Evolutionary conservation across 2,113 vertebrate species (phyloP).

Genomic region (Rana temporaria): DNA sequence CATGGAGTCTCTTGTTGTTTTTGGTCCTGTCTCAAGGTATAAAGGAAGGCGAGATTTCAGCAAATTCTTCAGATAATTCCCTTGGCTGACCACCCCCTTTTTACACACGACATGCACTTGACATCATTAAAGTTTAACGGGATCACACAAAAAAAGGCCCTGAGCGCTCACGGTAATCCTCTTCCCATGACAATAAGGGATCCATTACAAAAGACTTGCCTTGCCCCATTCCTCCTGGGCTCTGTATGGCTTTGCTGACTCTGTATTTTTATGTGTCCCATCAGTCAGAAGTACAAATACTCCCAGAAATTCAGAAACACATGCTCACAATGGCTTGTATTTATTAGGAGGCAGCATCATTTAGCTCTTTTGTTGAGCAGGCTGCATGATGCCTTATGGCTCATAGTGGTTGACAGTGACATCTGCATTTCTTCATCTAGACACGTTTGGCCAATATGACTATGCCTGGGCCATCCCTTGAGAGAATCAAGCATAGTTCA

Average conservation of each 20-base stretch:
- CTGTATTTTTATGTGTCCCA: constrained; percentile 47
- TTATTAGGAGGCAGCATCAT: constrained; percentile 28
- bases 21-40: constrained; percentile 14
- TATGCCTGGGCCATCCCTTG: too few species aligned
- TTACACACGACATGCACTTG: constrained; percentile 50
- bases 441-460: too few species aligned
- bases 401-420: background rate
- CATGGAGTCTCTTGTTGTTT: constrained; percentile 29
- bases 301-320: constrained; percentile 24
- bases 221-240: constrained; percentile 28
- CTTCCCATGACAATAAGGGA: constrained; percentile 56
- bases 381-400: constrained; percentile 12
- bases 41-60: constrained; percentile 48
- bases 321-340: constrained; percentile 26
- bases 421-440: background rate
- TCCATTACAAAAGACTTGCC: constrained; percentile 56
- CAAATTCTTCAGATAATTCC: constrained; percentile 50
- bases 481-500: too few species aligned
- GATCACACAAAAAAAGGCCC: constrained; percentile 50
- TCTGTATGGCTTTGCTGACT: constrained; percentile 41
- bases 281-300: constrained; percentile 40
- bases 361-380: constrained; percentile 17
- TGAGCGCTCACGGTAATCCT: constrained; percentile 41
- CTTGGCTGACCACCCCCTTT: constrained; percentile 4
- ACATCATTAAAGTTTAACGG: constrained; percentile 58